A percentile compares a stretch with the other conserved stretches of the same genome.
Conservation (phyloP, 1,140 invertebrate species). For the Uloborus diversus region DNA sequence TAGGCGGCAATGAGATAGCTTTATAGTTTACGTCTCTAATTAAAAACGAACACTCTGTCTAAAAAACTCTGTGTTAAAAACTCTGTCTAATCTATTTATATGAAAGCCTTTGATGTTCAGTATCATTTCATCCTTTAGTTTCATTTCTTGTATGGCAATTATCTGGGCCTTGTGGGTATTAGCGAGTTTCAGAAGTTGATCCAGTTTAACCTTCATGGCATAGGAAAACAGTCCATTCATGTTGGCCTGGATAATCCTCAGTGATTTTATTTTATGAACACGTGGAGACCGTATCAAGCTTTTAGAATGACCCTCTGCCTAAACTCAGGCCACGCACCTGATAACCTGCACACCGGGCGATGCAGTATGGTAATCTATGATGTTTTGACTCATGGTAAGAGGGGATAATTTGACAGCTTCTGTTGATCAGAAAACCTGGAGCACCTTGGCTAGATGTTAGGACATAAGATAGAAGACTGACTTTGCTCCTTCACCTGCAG, state of each 20-base stretch:
- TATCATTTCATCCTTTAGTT: background rate
- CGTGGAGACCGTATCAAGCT: too few relatives aligned
- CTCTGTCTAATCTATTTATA: background rate
- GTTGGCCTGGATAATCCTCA: background rate
- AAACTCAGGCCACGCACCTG: too few relatives aligned
- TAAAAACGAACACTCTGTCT: background rate
- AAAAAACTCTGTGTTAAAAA: background rate
- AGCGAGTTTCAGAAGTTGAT: background rate
- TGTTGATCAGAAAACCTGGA: too few relatives aligned
- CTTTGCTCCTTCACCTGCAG: too few relatives aligned
- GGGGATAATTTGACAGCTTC: too few relatives aligned
- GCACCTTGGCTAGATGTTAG: too few relatives aligned
- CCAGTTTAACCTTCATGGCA: background rate
- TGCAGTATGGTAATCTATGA: too few relatives aligned
- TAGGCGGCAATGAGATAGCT: background rate
- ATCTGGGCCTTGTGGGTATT: background rate
- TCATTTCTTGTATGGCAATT: background rate
- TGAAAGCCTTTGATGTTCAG: background rate
- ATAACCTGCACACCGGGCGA: too few relatives aligned
- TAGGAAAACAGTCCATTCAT: background rate
- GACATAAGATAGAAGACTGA: too few relatives aligned
- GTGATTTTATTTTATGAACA: too few relatives aligned
- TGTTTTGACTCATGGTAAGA: too few relatives aligned
- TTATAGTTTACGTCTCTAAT: background rate
- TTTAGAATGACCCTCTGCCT: too few relatives aligned